Base-by-base conservation (phyloP, 2,888 invertebrate species). In the Myopa testacea region DNA sequence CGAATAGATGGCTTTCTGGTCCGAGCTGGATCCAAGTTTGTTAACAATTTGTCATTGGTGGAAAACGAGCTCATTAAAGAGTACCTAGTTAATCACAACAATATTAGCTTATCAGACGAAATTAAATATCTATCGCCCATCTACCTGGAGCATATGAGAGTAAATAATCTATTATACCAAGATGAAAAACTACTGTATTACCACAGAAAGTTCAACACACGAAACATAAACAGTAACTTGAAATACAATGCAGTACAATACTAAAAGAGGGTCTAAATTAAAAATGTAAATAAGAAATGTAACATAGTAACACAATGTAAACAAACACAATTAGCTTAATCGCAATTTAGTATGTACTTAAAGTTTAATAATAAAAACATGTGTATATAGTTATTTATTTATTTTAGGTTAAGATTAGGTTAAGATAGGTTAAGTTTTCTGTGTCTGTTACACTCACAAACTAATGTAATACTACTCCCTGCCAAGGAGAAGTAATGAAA, bases 181-280 rank as follows among this genome's bases (percentile, higher is more conserved):
- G 19, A 69, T 5, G 19, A 50, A 4, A 69, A 69, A 69, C 19
- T 50, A n/a, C 6, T 69, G 3, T 69, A 19, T 26, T 69, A 69
- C 12, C 69, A 69, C 60, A 60, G 60, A 60, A 10, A 26, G n/a
- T 70, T 12, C n/a, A 52, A 52, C 8, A 50, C 69, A n/a, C 34
- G n/a, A 10, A 52, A 70, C 50, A 50, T 50, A 12, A 10, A 16
- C 2, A 26, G 50, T 26, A 52, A 26, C 26, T 10, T 62, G 26
- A n/a, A n/a, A 10, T 62, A 62, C 10, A 62, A 62, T 8, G n/a
- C 19, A n/a, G 62, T n/a, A 19, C 26, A 62, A 62, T 62, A 26
- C 14, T 62, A 60, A 60, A 60, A 60, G 5, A 60, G 6, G 10
- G 6, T 19, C 6, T 60, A 60, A 60, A 60, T 60, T 8, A 19